Evolutionary conservation across 2,888 invertebrate species (phyloP).

Genomic region (Galerucella nymphaeae): DNA sequence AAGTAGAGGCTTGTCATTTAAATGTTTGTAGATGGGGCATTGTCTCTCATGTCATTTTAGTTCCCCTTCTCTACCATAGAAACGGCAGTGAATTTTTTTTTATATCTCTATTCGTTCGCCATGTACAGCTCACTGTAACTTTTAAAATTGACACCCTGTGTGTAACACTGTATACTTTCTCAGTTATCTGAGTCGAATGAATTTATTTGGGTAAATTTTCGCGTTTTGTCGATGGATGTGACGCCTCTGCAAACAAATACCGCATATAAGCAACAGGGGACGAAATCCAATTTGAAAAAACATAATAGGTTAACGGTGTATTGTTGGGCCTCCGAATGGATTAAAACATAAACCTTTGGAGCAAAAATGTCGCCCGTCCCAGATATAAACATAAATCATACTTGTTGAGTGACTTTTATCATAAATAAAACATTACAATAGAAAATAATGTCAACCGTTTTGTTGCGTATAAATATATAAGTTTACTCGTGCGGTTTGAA

Average conservation of each 20-base stretch:
- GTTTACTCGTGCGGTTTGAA: background rate
- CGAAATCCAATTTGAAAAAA: conserved; percentile 33
- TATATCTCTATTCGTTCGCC: no score
- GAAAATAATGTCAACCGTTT: background rate
- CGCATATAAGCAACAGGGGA: conserved; percentile 38
- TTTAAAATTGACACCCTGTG: no score
- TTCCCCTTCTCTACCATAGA: no score
- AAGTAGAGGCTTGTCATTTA: no score
- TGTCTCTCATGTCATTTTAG: no score
- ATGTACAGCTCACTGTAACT: no score
- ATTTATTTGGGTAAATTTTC: background rate
- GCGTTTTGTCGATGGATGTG: background rate
- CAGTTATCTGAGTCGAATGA: no score
- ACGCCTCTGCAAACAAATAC: conserved; percentile 6
- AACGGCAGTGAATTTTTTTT: no score
- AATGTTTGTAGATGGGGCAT: no score
- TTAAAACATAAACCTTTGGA: conserved; percentile 25
- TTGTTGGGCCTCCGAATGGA: conserved; percentile 27
- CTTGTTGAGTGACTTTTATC: conserved; percentile 26
- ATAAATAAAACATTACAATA: conserved; percentile 12
- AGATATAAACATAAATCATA: conserved; percentile 27
- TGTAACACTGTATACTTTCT: no score
- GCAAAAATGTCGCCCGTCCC: conserved; percentile 10
- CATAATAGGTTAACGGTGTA: conserved; percentile 34
- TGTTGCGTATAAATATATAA: background rate